Percentiles rank a stretch among this genome's conserved stretches.
Evolutionary conservation across 92 coral and sea anemone species (phyloP).

Genomic region (Parazoanthus darwini): DNA sequence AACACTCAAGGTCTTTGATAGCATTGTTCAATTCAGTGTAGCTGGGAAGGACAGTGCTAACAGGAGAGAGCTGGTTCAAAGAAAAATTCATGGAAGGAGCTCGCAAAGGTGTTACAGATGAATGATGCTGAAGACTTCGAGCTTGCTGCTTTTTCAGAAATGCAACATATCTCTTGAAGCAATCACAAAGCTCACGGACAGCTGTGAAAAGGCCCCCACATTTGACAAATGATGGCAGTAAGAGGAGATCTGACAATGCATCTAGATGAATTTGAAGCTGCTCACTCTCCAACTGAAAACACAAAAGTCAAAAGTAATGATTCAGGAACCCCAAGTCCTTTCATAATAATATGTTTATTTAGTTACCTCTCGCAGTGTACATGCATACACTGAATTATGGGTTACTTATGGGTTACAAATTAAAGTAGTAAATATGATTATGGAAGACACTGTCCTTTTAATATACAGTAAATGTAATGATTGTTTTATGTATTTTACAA

Average conservation of each 20-base stretch:
- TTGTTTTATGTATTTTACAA: no score
- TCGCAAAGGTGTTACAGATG: conserved; percentile 10
- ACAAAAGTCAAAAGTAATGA: background rate
- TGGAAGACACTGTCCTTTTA: no score
- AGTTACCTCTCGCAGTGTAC: no score
- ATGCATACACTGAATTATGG: no score
- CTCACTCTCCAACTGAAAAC: conserved; percentile 4
- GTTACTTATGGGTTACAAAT: no score
- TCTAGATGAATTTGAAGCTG: conserved; percentile 5
- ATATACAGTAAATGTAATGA: no score
- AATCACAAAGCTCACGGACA: conserved; percentile 12
- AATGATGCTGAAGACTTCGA: conserved; percentile 12
- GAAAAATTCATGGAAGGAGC: conserved; percentile 1
- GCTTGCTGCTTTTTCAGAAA: conserved; percentile 14
- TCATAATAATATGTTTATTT: no score
- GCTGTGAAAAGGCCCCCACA: conserved; percentile 9
- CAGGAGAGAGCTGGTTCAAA: conserved; percentile 1
- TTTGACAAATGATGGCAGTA: conserved; percentile 10
- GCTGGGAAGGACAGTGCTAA: conserved; percentile 9
- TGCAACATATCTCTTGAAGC: conserved; percentile 14
- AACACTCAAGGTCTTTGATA: background rate
- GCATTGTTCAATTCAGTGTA: background rate
- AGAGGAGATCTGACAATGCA: conserved; percentile 1
- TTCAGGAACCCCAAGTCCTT: no score
- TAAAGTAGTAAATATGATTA: no score